Evolutionary conservation across 1,140 invertebrate species (phyloP).

Genomic region (Pteromalus puparum): DNA sequence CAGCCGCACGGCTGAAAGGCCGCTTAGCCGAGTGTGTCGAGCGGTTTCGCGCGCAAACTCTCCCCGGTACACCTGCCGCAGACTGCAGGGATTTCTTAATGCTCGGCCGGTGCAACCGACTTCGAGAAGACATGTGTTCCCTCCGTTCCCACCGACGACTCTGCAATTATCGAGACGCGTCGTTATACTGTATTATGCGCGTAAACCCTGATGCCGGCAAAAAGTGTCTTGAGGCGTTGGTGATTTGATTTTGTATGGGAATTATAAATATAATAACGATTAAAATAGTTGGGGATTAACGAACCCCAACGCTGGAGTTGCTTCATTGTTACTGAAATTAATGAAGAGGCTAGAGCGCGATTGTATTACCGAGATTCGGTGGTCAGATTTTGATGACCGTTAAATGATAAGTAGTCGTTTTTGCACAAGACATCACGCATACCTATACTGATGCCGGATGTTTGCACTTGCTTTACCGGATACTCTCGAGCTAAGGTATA

Average conservation of each 20-base stretch:
- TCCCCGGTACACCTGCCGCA: neutral
- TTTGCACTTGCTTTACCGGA: slow-evolving; percentile 23
- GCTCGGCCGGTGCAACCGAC: slow-evolving; percentile 7
- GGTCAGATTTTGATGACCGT: neutral
- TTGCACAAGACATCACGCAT: neutral
- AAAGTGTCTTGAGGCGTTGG: neutral
- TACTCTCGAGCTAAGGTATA: neutral
- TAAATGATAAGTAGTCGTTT: neutral
- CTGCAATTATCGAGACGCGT: neutral
- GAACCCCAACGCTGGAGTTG: too few relatives aligned
- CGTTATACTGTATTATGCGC: too few relatives aligned
- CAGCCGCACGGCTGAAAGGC: neutral
- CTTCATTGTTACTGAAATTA: too few relatives aligned
- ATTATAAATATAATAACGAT: too few relatives aligned
- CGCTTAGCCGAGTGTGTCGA: neutral
- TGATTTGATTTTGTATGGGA: too few relatives aligned
- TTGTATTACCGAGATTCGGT: too few relatives aligned
- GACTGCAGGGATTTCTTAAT: neutral
- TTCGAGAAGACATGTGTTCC: neutral
- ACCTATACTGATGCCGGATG: neutral
- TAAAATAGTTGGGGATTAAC: too few relatives aligned
- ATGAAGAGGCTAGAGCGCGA: too few relatives aligned
- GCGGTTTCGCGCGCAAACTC: neutral
- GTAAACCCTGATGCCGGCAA: neutral
- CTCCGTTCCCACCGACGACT: neutral